Evolutionary conservation across 2,888 invertebrate species (phyloP).

Genomic region (Atherix ibis): DNA sequence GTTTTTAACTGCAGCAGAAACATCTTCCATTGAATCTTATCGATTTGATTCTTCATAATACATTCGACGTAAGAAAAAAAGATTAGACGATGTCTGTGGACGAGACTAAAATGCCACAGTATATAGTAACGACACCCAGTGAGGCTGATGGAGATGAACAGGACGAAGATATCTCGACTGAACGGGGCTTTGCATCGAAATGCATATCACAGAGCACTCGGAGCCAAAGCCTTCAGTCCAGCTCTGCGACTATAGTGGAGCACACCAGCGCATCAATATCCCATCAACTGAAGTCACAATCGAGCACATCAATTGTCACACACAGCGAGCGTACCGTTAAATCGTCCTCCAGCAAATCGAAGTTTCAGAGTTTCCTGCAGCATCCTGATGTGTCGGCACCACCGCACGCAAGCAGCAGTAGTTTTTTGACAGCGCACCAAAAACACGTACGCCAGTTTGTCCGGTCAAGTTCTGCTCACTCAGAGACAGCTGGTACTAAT

Average conservation of each 20-base stretch:
- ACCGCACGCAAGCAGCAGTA: constrained; percentile 17
- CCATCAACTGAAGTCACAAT: constrained; percentile 32
- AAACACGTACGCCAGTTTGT: constrained; percentile 33
- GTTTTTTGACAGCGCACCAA: constrained; percentile 29
- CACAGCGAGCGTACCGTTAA: constrained; percentile 24
- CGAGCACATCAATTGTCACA: constrained; percentile 27
- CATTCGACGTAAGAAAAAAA: too few relatives aligned
- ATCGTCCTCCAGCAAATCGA: constrained; percentile 19
- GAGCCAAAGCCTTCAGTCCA: constrained; percentile 29
- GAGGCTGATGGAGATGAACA: constrained; percentile 25
- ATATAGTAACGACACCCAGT: constrained; percentile 31
- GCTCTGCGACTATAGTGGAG: constrained; percentile 18
- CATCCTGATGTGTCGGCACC: constrained; percentile 24
- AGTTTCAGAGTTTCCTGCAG: constrained; percentile 31
- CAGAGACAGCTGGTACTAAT: constrained; percentile 21
- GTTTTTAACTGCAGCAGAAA: too few relatives aligned
- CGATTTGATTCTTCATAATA: too few relatives aligned
- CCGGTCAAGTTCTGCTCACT: constrained; percentile 32
- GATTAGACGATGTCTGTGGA: constrained; percentile 17
- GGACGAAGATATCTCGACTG: constrained; percentile 16
- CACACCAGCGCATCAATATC: constrained; percentile 27
- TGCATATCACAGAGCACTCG: constrained; percentile 22
- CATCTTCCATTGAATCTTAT: too few relatives aligned
- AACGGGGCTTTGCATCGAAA: constrained; percentile 11
- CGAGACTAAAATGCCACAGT: constrained; percentile 23